A percentile compares a stretch with the other conserved stretches of the same genome.
These are phyloP conservation scores for Galerucella nymphaeae DNA, from an alignment of 2,888 invertebrate genomes.

Conservation along the genomic window DNA sequence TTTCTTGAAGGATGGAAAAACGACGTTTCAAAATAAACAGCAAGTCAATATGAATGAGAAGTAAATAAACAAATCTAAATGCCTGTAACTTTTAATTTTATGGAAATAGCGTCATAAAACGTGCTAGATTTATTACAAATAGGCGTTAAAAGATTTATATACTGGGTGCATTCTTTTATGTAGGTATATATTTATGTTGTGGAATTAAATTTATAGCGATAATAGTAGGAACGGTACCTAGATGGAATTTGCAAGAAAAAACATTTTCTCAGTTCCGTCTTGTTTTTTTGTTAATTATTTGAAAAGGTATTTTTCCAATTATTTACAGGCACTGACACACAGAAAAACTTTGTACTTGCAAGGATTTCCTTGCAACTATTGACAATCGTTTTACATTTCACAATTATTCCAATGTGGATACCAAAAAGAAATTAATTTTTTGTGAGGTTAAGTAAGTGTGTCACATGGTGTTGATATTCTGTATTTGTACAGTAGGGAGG, in stretches of 20 bases:
- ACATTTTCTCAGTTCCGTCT: too few species aligned
- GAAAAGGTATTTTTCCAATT: too few species aligned
- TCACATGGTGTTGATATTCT: too few species aligned
- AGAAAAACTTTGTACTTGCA: too few species aligned
- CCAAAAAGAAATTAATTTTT: too few species aligned
- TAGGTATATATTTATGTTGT: neutral
- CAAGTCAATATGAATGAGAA: conserved; percentile 42
- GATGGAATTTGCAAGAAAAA: neutral
- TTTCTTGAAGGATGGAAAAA: conserved; percentile 45
- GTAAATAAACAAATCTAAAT: conserved; percentile 43
- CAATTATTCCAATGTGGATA: too few species aligned
- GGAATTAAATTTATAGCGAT: neutral
- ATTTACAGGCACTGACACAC: too few species aligned
- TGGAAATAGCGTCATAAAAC: conserved; percentile 36
- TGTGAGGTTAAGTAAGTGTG: too few species aligned
- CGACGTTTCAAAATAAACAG: conserved; percentile 48
- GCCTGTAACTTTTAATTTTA: conserved; percentile 41
- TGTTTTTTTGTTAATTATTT: too few species aligned
- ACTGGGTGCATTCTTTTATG: conserved; percentile 31
- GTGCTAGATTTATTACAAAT: conserved; percentile 35
- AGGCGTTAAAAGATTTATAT: conserved; percentile 35
- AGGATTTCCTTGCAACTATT: too few species aligned
- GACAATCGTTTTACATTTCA: too few species aligned
- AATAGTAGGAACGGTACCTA: neutral
- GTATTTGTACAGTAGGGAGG: too few species aligned